Evolutionary conservation across 2,888 invertebrate species (phyloP), one percentile per base, ranked within the genome.

Genomic region (Xestobium rufovillosum): DNA sequence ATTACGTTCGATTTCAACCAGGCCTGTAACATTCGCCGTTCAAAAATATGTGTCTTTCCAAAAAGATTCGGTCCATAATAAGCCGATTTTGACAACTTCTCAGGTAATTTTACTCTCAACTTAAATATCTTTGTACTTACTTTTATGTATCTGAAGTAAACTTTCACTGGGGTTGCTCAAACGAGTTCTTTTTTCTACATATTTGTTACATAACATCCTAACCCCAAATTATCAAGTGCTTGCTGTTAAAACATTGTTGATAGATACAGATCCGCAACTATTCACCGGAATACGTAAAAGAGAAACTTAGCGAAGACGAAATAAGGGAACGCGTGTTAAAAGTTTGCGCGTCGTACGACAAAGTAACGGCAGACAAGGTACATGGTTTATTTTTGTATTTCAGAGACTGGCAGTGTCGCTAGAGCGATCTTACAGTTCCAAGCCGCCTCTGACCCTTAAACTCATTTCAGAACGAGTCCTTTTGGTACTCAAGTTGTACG

Each of bases 401-500:
- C 78, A 80, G 80, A 75, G 67, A 66, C 67, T 71, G 64, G 70
- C 67, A 71, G 70, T 70, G 70, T 71, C 73, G 70, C 73, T 71
- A 65, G 70, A 69, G 60, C 80, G 84, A 68, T 73, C 73, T 67
- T 87, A 82, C 76, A 80, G 84, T 67, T 69, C 67, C 50, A 81
- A 80, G 59, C 73, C 80, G 49, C 89, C 89, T 48, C 72, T 90
- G 58, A 75, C 86, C 47, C 71, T 91, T 65, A 83, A 86, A 59
- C 75, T 86, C 58, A 85, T 95, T 67, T 69, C 76, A 63, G 84
- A 89, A 65, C 78, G 98, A 65, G 92, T 97, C 50, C 71, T 95
- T 57, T 83, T 98, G 69, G 91, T 96, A 49, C 81, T 98, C 59
- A 87, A 88, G 73, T 81, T 97, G 53, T 98, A 91, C 75, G 98